Evolutionary conservation across 2,113 vertebrate species (phyloP).

Genomic region (Hippoglossus stenolepis): DNA sequence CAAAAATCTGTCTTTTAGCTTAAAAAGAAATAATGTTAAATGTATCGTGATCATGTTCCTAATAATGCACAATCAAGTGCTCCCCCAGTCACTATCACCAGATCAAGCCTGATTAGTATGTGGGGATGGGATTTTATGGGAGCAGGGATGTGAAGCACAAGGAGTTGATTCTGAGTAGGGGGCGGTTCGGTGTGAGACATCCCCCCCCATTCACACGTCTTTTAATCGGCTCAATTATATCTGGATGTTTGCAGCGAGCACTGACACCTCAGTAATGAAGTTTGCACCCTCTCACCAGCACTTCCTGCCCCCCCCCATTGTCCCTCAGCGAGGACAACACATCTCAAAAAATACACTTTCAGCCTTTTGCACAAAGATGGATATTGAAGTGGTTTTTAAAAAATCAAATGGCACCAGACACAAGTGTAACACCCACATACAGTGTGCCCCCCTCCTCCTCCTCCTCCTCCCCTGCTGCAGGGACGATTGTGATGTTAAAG

Average conservation of each 20-base stretch:
- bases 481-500: slow-evolving; percentile 77
- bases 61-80: no score
- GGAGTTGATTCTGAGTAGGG: slow-evolving; percentile 50
- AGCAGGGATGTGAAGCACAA: slow-evolving; percentile 3
- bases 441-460: not conserved
- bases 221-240: slow-evolving; percentile 67
- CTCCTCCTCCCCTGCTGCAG: not conserved
- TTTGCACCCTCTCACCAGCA: slow-evolving; percentile 59
- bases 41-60: no score
- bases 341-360: not conserved
- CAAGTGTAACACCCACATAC: not conserved
- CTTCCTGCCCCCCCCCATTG: slow-evolving; percentile 34
- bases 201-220: slow-evolving; percentile 57
- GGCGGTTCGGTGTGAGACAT: slow-evolving; percentile 56
- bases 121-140: slow-evolving; percentile 35
- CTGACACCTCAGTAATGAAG: slow-evolving; percentile 70
- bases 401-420: not conserved
- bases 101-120: slow-evolving; percentile 31
- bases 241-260: slow-evolving; percentile 38
- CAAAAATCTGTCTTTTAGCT: no score
- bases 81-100: no score
- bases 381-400: no score
- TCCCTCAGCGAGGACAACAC: not conserved
- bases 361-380: no score
- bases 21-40: no score